These are phyloP conservation scores for Thermophis baileyi DNA, from an alignment of 2,113 vertebrate species.

Conservation along the genomic window DNA sequence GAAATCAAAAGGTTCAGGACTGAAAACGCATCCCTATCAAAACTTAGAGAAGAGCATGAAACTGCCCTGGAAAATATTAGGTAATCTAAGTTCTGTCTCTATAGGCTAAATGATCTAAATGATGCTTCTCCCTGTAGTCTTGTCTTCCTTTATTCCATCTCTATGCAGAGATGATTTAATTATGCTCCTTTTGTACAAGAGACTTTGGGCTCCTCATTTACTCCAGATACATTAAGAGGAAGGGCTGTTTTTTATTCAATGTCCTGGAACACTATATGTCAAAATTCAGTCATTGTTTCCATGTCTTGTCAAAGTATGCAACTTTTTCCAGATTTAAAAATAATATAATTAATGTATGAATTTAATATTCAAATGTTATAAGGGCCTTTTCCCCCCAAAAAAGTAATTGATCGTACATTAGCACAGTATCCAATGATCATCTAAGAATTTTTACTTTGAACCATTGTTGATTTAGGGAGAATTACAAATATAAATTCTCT, in stretches of 20 bases:
- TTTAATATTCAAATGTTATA: neutral
- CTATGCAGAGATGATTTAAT: neutral
- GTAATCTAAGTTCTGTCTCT: constrained; percentile 59
- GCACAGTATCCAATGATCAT: neutral
- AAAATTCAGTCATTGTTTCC: neutral
- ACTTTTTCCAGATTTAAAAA: neutral
- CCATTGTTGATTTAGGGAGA: neutral
- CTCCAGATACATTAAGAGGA: neutral
- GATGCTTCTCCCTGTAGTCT: neutral
- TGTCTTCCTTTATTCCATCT: neutral
- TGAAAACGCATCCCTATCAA: constrained; percentile 80
- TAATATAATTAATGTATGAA: neutral
- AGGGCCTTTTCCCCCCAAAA: neutral
- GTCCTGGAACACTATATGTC: neutral
- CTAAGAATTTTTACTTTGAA: neutral
- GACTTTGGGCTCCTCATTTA: neutral
- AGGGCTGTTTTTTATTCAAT: neutral
- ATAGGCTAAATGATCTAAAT: neutral
- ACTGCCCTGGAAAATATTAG: constrained; percentile 75
- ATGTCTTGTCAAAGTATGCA: neutral
- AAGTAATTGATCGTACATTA: neutral
- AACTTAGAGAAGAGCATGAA: constrained; percentile 82
- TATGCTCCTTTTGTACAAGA: neutral
- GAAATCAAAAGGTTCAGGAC: constrained; percentile 92
- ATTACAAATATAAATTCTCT: neutral